These are phyloP conservation scores for Pseudomyrmex concolor DNA, from an alignment of 1,140 invertebrate species.

Conservation along the genomic window DNA sequence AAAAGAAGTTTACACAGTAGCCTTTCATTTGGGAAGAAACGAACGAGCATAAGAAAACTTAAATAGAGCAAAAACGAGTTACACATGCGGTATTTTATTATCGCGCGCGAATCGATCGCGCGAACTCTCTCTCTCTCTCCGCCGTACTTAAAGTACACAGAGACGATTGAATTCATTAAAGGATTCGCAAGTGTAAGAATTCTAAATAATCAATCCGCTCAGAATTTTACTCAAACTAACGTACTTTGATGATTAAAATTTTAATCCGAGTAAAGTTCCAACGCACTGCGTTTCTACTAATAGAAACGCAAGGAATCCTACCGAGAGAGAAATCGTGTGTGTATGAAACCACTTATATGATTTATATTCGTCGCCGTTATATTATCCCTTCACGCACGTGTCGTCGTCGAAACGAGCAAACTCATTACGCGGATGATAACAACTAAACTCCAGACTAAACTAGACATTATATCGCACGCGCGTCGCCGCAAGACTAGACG, in stretches of 20 bases:
- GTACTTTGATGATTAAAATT: background rate
- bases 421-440: background rate
- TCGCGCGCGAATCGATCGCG: background rate
- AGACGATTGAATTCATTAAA: background rate
- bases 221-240: background rate
- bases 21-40: background rate
- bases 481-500: background rate
- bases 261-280: background rate
- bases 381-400: slow-evolving; percentile 6
- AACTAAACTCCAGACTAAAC: background rate
- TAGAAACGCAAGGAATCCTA: background rate
- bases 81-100: background rate
- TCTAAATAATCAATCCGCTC: too few species aligned
- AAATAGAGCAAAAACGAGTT: background rate
- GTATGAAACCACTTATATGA: background rate
- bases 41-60: background rate
- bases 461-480: too few species aligned
- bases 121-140: too few species aligned
- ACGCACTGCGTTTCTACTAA: background rate
- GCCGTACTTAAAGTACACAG: background rate
- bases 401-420: background rate
- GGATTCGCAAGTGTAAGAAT: too few species aligned
- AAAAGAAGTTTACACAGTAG: background rate
- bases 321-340: background rate
- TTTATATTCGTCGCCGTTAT: background rate